These are phyloP conservation scores for Orycteropus afer DNA, from an alignment of 2,113 vertebrate genomes.

Conservation along the genomic window DNA sequence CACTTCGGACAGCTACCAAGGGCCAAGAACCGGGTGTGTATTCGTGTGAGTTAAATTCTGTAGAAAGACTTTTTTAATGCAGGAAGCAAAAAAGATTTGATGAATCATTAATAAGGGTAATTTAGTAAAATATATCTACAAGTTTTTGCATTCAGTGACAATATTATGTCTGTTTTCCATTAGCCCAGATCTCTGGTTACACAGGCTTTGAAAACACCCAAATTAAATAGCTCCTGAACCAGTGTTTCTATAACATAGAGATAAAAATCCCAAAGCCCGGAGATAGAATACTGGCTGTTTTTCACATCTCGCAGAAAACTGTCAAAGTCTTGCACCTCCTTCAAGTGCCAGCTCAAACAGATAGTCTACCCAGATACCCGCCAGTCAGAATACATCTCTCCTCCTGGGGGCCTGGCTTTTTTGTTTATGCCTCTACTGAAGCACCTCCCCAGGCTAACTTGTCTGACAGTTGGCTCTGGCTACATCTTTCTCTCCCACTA, in stretches of 20 bases:
- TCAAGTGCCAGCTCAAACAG: not conserved
- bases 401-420: not conserved
- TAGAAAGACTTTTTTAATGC: not conserved
- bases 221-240: not conserved
- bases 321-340: not conserved
- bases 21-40: not conserved
- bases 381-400: not conserved
- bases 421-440: not conserved
- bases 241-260: not conserved
- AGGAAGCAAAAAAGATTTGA: constrained; percentile 54
- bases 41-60: not conserved
- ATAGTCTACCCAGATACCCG: not conserved
- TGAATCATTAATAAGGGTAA: constrained; percentile 69
- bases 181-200: constrained; percentile 52
- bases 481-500: not conserved
- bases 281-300: not conserved
- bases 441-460: not conserved
- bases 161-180: constrained; percentile 58
- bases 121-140: constrained; percentile 73
- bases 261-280: not conserved
- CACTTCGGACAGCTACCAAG: not conserved
- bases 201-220: constrained; percentile 50
- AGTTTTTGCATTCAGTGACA: constrained; percentile 53
- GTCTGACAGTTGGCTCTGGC: not conserved
- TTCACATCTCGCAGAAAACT: not conserved